A percentile compares a stretch with the other conserved stretches of the same genome.
phyloP scores from a whole-genome alignment of 2,888 invertebrate genomes.

The Sympetrum striolatum region DNA sequence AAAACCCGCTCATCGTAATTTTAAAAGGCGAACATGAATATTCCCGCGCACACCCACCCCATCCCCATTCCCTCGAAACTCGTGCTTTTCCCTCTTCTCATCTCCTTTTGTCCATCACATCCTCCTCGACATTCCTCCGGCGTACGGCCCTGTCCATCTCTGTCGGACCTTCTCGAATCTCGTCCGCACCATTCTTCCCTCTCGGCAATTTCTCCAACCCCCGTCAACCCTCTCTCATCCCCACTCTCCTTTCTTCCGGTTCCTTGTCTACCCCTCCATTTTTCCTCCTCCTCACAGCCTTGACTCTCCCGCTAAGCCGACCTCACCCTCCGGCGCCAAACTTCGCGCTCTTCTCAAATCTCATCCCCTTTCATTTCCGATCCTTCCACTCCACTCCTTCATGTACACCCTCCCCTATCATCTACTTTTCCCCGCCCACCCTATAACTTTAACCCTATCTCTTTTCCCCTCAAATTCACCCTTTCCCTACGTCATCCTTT shows the following conservation, averaged over 20 bases:
- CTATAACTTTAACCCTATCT: not conserved
- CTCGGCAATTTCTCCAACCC: not conserved
- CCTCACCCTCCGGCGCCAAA: not conserved
- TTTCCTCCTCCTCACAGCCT: not conserved
- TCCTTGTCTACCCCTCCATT: not conserved
- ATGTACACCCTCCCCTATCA: not conserved
- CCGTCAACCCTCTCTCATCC: not conserved
- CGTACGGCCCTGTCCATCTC: slow-evolving; percentile 35
- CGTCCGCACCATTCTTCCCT: not conserved
- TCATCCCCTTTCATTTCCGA: not conserved
- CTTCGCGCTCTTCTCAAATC: not conserved
- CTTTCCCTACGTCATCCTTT: not conserved
- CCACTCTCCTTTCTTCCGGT: not conserved
- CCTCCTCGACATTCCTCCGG: slow-evolving; percentile 20
- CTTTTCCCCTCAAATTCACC: not conserved
- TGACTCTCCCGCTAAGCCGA: not conserved
- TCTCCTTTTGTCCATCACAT: slow-evolving; percentile 13
- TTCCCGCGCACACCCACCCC: not conserved
- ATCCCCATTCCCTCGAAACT: not conserved
- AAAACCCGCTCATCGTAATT: not conserved
- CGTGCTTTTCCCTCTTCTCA: not conserved
- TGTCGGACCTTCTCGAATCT: not conserved
- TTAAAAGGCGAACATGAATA: slow-evolving; percentile 6
- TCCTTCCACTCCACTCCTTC: not conserved
- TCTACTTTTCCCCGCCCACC: not conserved